Conservation (phyloP, 2,888 invertebrate species). For the Halocaridina rubra region DNA sequence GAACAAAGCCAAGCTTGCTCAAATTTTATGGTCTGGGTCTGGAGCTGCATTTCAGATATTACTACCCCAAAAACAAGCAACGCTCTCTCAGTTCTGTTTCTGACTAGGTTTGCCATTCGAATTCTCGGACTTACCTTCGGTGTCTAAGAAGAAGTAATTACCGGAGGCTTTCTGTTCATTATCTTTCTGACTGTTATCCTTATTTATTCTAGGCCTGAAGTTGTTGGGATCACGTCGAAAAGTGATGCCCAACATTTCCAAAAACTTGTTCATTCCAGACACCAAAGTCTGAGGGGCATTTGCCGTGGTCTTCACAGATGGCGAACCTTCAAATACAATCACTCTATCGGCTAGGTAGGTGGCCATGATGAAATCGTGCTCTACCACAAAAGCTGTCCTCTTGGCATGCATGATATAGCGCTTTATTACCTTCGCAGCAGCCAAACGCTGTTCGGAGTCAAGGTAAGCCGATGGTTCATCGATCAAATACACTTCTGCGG, state of each 20-base stretch:
- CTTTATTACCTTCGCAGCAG: slow-evolving; percentile 99
- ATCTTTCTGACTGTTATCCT: slow-evolving; percentile 96
- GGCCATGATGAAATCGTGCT: slow-evolving; percentile 99
- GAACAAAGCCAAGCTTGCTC: slow-evolving; percentile 35
- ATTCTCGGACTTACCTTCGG: slow-evolving; percentile 49
- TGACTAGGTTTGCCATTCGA: slow-evolving; percentile 5
- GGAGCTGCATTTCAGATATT: slow-evolving; percentile 37
- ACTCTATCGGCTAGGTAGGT: slow-evolving; percentile 98
- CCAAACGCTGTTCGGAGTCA: slow-evolving; percentile 99
- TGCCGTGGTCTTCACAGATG: slow-evolving; percentile 89
- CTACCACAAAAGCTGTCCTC: slow-evolving; percentile 98
- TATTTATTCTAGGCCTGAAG: slow-evolving; percentile 97
- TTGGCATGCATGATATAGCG: slow-evolving; percentile 99
- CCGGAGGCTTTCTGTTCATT: slow-evolving; percentile 96
- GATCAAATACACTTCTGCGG: slow-evolving; percentile 97
- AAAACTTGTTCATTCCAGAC: slow-evolving; percentile 98
- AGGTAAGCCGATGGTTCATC: slow-evolving; percentile 99
- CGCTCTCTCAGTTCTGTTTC: slow-evolving; percentile 29
- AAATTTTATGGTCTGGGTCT: slow-evolving; percentile 50
- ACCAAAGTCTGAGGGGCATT: slow-evolving; percentile 89
- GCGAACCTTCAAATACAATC: slow-evolving; percentile 96
- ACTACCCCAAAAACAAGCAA: slow-evolving; percentile 21
- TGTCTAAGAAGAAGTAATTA: slow-evolving; percentile 98
- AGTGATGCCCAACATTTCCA: slow-evolving; percentile 94
- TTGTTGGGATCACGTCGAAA: slow-evolving; percentile 99